These are phyloP conservation scores for Pocota personata DNA, from an alignment of 2,888 invertebrate genomes.

Conservation along the genomic window DNA sequence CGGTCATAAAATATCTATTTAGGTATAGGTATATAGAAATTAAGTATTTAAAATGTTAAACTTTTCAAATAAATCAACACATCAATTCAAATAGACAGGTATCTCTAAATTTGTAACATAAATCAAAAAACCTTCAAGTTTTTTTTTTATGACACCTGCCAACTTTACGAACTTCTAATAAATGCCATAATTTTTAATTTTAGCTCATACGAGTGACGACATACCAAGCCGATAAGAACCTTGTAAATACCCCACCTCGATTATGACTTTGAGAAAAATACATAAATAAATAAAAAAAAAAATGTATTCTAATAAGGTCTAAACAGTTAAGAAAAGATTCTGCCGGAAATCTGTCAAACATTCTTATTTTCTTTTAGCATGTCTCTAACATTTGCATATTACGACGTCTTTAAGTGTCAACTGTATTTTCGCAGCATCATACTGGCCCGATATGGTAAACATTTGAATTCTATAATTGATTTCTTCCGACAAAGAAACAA, in stretches of 20 bases:
- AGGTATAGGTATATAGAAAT: too few species aligned
- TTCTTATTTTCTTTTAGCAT: not conserved
- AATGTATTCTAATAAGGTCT: not conserved
- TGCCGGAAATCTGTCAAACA: not conserved
- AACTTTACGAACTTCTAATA: not conserved
- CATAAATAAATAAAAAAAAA: not conserved
- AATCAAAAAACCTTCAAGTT: not conserved
- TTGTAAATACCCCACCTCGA: not conserved
- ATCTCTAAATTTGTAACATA: not conserved
- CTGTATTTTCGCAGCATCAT: not conserved
- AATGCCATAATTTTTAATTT: not conserved
- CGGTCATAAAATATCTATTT: too few species aligned
- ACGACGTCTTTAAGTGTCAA: not conserved
- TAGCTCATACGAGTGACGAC: not conserved
- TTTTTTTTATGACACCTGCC: not conserved
- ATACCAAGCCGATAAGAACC: not conserved
- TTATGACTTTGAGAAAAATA: not conserved
- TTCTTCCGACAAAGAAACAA: slow-evolving; percentile 7
- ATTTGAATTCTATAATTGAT: not conserved
- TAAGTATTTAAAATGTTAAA: not conserved
- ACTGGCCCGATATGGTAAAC: slow-evolving; percentile 6
- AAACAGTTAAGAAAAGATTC: not conserved
- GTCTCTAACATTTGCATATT: not conserved
- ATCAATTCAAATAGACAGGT: not conserved
- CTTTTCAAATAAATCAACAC: not conserved